Evolutionary conservation across 30 jellyfish, hydroid and myxozoan species (phyloP).

Genomic region (Catostylus mosaicus): DNA sequence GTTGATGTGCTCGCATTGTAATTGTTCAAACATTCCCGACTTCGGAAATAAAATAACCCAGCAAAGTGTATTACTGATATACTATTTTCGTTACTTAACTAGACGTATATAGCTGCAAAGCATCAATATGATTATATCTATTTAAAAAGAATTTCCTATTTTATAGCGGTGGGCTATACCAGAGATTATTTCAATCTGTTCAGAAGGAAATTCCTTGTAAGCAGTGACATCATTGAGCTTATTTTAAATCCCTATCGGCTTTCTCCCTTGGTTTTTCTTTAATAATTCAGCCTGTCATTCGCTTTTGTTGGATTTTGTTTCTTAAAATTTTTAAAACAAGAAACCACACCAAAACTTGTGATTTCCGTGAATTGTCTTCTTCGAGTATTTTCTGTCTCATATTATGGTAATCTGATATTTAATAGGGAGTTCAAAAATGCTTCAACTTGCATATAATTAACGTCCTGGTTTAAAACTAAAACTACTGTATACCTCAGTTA

Average conservation of each 20-base stretch:
- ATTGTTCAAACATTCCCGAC: constrained; percentile 6
- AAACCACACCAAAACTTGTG: background rate
- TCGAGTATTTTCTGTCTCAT: too few relatives aligned
- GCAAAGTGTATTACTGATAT: background rate
- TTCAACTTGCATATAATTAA: too few relatives aligned
- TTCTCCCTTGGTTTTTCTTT: background rate
- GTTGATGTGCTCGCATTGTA: constrained; percentile 8
- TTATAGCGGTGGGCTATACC: constrained; percentile 3
- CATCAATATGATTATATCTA: background rate
- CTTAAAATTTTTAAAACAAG: background rate
- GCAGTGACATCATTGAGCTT: constrained; percentile 3
- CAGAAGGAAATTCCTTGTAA: constrained; percentile 24
- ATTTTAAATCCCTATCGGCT: constrained; percentile 6
- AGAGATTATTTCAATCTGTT: constrained; percentile 2
- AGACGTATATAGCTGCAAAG: constrained; percentile 6
- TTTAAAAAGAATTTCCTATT: constrained; percentile 12
- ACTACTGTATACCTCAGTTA: too few relatives aligned
- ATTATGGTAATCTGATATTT: too few relatives aligned
- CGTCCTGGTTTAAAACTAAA: too few relatives aligned
- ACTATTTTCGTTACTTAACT: constrained; percentile 1
- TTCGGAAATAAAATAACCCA: background rate
- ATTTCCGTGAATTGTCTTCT: background rate
- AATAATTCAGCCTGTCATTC: background rate
- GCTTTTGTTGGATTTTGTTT: background rate
- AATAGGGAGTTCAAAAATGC: too few relatives aligned